Evolutionary conservation across 2,888 invertebrate genomes (phyloP).

Genomic region (Gymnoscelis rufifasciata): DNA sequence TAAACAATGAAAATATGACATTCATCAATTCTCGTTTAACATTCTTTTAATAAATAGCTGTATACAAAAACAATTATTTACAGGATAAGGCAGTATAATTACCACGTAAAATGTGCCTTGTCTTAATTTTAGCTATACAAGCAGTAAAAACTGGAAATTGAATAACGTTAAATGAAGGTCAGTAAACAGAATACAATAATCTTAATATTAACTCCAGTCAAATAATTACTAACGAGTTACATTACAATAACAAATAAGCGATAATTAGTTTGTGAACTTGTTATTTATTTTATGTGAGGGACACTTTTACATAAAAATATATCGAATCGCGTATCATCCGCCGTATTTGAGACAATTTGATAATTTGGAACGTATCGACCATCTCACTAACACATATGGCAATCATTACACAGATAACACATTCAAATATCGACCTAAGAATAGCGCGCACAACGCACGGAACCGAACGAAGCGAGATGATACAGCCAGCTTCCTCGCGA

Average conservation of each 20-base stretch:
- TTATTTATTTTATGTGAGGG: slow-evolving; percentile 55
- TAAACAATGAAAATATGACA: slow-evolving; percentile 76
- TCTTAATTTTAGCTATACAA: slow-evolving; percentile 76
- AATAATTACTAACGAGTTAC: slow-evolving; percentile 73
- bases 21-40: slow-evolving; percentile 75
- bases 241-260: slow-evolving; percentile 68
- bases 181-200: slow-evolving; percentile 54
- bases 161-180: slow-evolving; percentile 60
- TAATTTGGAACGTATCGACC: slow-evolving; percentile 63
- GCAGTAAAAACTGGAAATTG: slow-evolving; percentile 71
- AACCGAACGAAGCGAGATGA: slow-evolving; percentile 29
- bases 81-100: slow-evolving; percentile 77
- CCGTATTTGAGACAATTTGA: slow-evolving; percentile 53
- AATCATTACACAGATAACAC: slow-evolving; percentile 54
- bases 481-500: slow-evolving; percentile 3
- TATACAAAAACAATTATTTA: slow-evolving; percentile 81
- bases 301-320: slow-evolving; percentile 42
- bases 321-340: slow-evolving; percentile 42
- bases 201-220: slow-evolving; percentile 67
- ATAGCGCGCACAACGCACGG: slow-evolving; percentile 34
- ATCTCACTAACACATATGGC: slow-evolving; percentile 76
- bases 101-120: slow-evolving; percentile 74
- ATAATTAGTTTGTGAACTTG: slow-evolving; percentile 77
- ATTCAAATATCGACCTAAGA: slow-evolving; percentile 34
- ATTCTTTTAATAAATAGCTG: slow-evolving; percentile 80